Percentiles rank a stretch among this genome's conserved stretches.
phyloP scores from a whole-genome alignment of 2,888 invertebrate genomes.

The Noctua pronuba region DNA sequence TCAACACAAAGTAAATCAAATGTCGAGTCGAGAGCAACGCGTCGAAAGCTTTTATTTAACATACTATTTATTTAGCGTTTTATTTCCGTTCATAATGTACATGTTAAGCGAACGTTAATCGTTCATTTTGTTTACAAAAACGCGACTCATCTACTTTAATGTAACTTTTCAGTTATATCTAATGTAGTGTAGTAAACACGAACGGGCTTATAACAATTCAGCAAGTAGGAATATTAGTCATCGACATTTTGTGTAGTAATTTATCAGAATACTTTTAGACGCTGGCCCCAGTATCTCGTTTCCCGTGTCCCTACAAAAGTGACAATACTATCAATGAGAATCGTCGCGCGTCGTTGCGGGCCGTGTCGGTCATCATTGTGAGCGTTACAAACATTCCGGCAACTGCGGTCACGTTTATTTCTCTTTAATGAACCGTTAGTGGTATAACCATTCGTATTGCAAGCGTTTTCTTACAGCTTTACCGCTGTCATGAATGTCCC shows the following conservation, averaged over 20 bases:
- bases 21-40: conserved; percentile 74
- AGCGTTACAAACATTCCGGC: conserved; percentile 62
- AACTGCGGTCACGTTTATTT: conserved; percentile 66
- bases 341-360: conserved; percentile 18
- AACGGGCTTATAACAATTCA: conserved; percentile 20
- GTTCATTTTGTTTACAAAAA: conserved; percentile 71
- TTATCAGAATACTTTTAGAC: conserved; percentile 42
- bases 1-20: conserved; percentile 85
- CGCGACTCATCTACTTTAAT: conserved; percentile 76
- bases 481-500: conserved; percentile 87
- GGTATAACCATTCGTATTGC: conserved; percentile 75
- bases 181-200: conserved; percentile 32
- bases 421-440: conserved; percentile 77
- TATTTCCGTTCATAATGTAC: conserved; percentile 71
- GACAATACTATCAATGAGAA: conserved; percentile 46
- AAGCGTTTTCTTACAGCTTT: conserved; percentile 79
- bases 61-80: conserved; percentile 79
- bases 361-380: conserved; percentile 54
- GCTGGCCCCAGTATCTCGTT: conserved; percentile 32
- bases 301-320: conserved; percentile 45
- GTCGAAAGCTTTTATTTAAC: conserved; percentile 80
- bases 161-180: conserved; percentile 53
- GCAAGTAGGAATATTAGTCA: conserved; percentile 25
- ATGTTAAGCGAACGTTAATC: conserved; percentile 72
- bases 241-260: conserved; percentile 22